A percentile compares a stretch with the other conserved stretches of the same genome.
phyloP scores from a whole-genome alignment of 2,797 vertebrate species.

The Sebastes jordani region DNA sequence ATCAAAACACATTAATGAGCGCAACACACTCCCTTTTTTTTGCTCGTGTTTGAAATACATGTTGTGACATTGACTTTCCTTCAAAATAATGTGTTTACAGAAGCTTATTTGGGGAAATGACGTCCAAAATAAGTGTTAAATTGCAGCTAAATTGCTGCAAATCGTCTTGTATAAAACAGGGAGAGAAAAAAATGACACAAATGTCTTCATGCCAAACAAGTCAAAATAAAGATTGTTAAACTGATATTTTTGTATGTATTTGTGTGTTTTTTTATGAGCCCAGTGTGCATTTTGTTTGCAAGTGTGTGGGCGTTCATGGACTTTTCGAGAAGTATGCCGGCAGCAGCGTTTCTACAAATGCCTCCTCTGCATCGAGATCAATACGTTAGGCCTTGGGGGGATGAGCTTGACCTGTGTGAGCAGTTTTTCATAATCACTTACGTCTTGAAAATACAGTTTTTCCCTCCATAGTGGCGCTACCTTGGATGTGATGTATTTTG shows the following conservation, averaged over 20 bases:
- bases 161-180: neutral
- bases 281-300: slow-evolving; percentile 50
- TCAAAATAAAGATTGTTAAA: slow-evolving; percentile 17
- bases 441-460: slow-evolving; percentile 41
- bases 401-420: slow-evolving; percentile 62
- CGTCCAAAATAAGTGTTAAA: neutral
- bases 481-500: neutral
- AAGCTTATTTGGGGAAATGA: neutral
- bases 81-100: neutral
- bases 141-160: neutral
- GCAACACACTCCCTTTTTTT: neutral
- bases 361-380: slow-evolving; percentile 76
- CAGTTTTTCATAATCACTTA: slow-evolving; percentile 65
- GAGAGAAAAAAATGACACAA: neutral
- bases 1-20: slow-evolving; percentile 61
- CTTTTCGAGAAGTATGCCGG: slow-evolving; percentile 61
- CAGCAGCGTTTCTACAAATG: slow-evolving; percentile 69
- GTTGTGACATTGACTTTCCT: neutral
- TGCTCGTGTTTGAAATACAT: neutral
- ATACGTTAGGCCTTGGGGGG: slow-evolving; percentile 57
- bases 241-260: neutral
- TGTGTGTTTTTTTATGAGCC: slow-evolving; percentile 9
- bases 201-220: slow-evolving; percentile 2
- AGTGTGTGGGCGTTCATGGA: slow-evolving; percentile 69
- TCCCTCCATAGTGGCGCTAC: neutral